These are phyloP conservation scores for Brachyhypopomus occidentalis DNA, from an alignment of 2,113 vertebrate species.

Conservation along the genomic window DNA sequence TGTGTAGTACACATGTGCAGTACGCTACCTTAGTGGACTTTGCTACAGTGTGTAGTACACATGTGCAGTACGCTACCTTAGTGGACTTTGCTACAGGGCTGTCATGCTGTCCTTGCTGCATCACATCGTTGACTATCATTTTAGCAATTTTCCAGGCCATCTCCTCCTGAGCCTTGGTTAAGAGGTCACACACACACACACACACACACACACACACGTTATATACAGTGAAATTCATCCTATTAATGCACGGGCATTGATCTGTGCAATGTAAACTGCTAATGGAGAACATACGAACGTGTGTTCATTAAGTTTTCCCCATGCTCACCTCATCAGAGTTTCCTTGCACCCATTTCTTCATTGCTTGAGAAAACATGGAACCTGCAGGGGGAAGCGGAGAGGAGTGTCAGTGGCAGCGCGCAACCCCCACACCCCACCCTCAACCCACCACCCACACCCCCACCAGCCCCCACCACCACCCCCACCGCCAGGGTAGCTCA, in stretches of 20 bases:
- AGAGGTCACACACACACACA: background rate
- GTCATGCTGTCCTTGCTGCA: slow-evolving; percentile 87
- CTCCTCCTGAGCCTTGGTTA: slow-evolving; percentile 90
- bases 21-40: no score
- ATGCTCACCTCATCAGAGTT: slow-evolving; percentile 83
- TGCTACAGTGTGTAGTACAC: slow-evolving; percentile 1
- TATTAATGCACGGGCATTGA: background rate
- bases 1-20: no score
- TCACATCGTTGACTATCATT: slow-evolving; percentile 98
- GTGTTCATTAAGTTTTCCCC: background rate
- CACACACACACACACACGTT: slow-evolving; percentile 36
- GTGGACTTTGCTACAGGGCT: slow-evolving; percentile 78
- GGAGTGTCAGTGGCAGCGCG: background rate
- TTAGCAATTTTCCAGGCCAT: slow-evolving; percentile 99
- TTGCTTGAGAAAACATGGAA: slow-evolving; percentile 91
- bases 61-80: slow-evolving; percentile 75
- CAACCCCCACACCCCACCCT: no score
- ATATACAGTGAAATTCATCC: background rate
- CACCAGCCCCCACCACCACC: no score
- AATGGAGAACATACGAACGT: background rate
- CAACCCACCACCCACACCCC: no score
- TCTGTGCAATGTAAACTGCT: background rate
- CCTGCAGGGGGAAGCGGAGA: slow-evolving; percentile 63
- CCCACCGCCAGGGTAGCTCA: no score
- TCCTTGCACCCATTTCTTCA: slow-evolving; percentile 94